phyloP scores from a whole-genome alignment of 1,140 invertebrate species.

The Zaprionus ornatus region DNA sequence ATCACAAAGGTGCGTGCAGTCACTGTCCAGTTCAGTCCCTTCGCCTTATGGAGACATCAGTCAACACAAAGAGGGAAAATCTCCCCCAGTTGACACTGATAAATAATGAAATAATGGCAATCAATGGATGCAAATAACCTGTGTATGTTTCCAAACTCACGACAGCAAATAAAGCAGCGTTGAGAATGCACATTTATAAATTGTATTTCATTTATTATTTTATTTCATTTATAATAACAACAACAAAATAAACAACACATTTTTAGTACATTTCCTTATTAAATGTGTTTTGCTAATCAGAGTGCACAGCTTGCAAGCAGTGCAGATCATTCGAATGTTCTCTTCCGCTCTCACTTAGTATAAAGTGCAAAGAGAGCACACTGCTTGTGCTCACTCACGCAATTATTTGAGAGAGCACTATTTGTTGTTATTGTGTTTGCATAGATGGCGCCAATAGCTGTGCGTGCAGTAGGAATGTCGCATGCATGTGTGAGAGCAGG shows the following conservation, averaged over 20 bases:
- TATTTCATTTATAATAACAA: too few relatives aligned
- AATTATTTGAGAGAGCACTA: background rate
- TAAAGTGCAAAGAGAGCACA: background rate
- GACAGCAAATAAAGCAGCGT: background rate
- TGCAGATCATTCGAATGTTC: background rate
- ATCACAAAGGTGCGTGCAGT: constrained; percentile 39
- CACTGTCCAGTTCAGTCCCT: background rate
- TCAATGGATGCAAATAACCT: constrained; percentile 17
- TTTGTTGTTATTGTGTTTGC: background rate
- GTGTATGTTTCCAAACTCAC: background rate
- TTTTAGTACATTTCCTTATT: background rate
- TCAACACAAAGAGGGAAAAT: constrained; percentile 9
- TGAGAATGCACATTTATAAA: background rate
- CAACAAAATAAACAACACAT: background rate
- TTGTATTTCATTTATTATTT: background rate
- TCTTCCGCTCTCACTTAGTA: background rate
- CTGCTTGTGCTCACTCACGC: background rate
- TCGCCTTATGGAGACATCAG: constrained; percentile 63
- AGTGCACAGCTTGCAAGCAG: background rate
- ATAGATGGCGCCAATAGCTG: background rate
- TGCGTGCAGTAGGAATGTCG: background rate
- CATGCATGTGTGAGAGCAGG: background rate
- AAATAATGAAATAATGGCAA: constrained; percentile 39
- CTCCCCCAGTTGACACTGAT: constrained; percentile 32
- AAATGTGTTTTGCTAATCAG: background rate